Evolutionary conservation across 2,113 vertebrate species (phyloP), one percentile per base, ranked within the genome.

Genomic region (Lanius ludovicianus): DNA sequence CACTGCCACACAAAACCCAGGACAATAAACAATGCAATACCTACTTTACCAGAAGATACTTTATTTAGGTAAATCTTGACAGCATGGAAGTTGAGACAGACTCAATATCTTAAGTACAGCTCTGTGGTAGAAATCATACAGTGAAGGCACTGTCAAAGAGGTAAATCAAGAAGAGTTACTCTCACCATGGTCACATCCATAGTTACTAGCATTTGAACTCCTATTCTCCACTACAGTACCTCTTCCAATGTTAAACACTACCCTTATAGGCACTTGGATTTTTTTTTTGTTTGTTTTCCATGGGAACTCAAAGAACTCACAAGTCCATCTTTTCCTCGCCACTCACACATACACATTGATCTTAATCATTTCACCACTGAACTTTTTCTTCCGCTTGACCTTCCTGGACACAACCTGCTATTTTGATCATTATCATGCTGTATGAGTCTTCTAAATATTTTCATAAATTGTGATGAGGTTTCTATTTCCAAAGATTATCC

Each of bases 141-240:
- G 13, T 41, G 31, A 85, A 80, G 49, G 20, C 42, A 77, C 20
- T 37, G 21, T 15, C 67, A 76, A 59, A 49, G 18, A 69, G 24
- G 46, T 62, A 31, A 87, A 68, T 46, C 31, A 53, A 71, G 46
- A 62, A 78, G 35, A 83, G 37, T 17, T 76, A 76, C 50, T 31
- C 19, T 74, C 39, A 44, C 27, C 44, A 30, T 11, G 49, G 16
- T 22, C 44, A 80, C 49, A 76, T 7, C 44, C 27, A 60, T 2
- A 56, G 12, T 24, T 64, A 65, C 4, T 4, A 75, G 35, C 27
- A 73, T 35, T 59, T 82, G 47, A 79, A 73, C 37, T 80, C 35
- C 39, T 30, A 42, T 14, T 37, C 24, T 67, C 0, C 0, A 52
- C 39, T 55, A 33, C 3, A 56, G 27, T 4, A 50, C 22, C 57